These are phyloP conservation scores for Diarsia dahlii DNA, from an alignment of 2,888 invertebrate species.

Conservation along the genomic window DNA sequence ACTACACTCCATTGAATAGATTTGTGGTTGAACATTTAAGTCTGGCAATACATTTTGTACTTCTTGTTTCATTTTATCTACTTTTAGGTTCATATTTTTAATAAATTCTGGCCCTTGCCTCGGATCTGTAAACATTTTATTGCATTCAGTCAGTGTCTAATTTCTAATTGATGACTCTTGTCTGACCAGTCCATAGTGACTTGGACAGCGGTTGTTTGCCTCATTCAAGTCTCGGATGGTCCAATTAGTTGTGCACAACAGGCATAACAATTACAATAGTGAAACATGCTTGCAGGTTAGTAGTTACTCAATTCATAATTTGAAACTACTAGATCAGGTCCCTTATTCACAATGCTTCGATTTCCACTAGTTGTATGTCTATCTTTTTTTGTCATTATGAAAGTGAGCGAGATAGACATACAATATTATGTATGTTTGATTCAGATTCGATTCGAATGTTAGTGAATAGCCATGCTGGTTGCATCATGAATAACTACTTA, in stretches of 20 bases:
- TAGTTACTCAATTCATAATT: conserved; percentile 1
- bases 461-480: background rate
- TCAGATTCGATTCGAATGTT: too few relatives aligned
- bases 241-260: background rate
- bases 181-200: background rate
- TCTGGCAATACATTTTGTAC: conserved; percentile 22
- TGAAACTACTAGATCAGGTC: background rate
- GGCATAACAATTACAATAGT: background rate
- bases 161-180: background rate
- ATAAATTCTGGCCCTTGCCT: conserved; percentile 32
- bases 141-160: background rate
- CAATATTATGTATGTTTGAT: too few relatives aligned
- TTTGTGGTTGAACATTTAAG: conserved; percentile 12
- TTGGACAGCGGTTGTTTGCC: background rate
- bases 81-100: conserved; percentile 50
- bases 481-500: background rate
- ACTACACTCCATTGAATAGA: conserved; percentile 3
- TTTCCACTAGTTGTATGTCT: too few relatives aligned
- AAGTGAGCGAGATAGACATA: too few relatives aligned
- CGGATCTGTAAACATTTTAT: conserved; percentile 40
- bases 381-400: too few relatives aligned
- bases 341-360: too few relatives aligned
- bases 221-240: background rate
- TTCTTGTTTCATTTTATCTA: conserved; percentile 37
- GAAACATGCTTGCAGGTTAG: too few relatives aligned